Percentiles rank a stretch among this genome's conserved stretches.
Evolutionary conservation across 2,113 vertebrate genomes (phyloP).

Genomic region (Sinosuthora webbiana): DNA sequence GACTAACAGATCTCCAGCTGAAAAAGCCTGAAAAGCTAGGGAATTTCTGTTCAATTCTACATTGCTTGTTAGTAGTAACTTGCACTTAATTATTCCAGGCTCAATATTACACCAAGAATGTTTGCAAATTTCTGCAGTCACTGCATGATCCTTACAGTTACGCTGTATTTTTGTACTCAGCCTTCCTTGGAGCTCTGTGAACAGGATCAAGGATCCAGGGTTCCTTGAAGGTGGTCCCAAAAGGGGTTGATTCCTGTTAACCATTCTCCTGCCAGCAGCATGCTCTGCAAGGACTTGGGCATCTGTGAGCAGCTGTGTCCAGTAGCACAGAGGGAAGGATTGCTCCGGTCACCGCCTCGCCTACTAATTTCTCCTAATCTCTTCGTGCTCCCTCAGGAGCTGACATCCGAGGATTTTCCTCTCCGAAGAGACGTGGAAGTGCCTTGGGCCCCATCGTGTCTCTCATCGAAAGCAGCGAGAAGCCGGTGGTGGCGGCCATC

Average conservation of each 20-base stretch:
- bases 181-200: not conserved
- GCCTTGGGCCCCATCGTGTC: conserved; percentile 72
- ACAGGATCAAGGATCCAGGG: not conserved
- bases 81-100: not conserved
- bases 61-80: not conserved
- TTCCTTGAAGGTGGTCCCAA: not conserved
- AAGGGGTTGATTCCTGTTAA: not conserved
- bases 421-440: accelerated
- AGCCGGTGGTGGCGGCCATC: conserved; percentile 90
- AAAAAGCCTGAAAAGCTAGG: not conserved
- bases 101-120: not conserved
- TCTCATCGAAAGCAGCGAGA: conserved; percentile 78
- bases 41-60: not conserved
- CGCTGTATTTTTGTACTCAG: not conserved
- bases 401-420: conserved; percentile 81
- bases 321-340: not conserved
- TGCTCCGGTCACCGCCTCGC: not conserved
- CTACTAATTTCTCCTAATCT: not conserved
- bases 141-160: not conserved
- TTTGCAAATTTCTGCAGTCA: not conserved
- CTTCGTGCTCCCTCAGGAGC: conserved; percentile 76
- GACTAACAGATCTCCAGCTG: not conserved
- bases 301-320: not conserved
- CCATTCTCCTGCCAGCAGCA: not conserved
- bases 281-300: not conserved